Base-by-base conservation (phyloP, 2,888 invertebrate genomes). In the Epistrophe eligans region DNA sequence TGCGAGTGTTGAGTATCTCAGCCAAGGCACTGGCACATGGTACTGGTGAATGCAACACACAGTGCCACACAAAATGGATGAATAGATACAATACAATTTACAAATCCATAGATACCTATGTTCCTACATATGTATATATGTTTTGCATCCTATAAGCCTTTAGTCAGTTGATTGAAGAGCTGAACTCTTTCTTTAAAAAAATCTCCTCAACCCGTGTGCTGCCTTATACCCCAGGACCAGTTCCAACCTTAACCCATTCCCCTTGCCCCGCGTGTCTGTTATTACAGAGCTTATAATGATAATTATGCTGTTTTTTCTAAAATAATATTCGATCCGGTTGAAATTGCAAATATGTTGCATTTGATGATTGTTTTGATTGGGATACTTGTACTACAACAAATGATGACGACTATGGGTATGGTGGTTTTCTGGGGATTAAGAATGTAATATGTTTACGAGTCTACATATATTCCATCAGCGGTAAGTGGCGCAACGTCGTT, bases 261-360 rank as follows among this genome's bases (percentile, higher is more conserved):
- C 45, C 45, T 19, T 3, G 6, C 11, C 38, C 7, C 19, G 2
- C 19, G 2, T 32, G 4, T 38, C 15, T 43, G 48, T 50, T 66
- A 35, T 52, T 57, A 17, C 35, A 32, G 32, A 55, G n/a, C 66
- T 57, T 67, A 80, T 80, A 77, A 80, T 77, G 72, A 80, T 80
- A 80, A 84, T 80, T 80, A 80, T 77, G 81, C 72, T 70, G 76
- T 52, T 60, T 77, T 72, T 79, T 62, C 62, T 84, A 77, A 71
- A 84, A 84, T 84, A 84, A 80, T 80, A 66, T 77, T 77, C 80
- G 84, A 80, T 77, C 52, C 72, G 77, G 60, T 77, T 80, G 77
- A 67, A 80, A 73, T 60, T 80, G 72, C 80, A 77, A 77, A 72
- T 80, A 77, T 77, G 81, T 84, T 74, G 64, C 70, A 60, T 76